Evolutionary conservation across 2,888 invertebrate species (phyloP), one percentile per base, ranked within the genome.

Genomic region (Sturmia bella): DNA sequence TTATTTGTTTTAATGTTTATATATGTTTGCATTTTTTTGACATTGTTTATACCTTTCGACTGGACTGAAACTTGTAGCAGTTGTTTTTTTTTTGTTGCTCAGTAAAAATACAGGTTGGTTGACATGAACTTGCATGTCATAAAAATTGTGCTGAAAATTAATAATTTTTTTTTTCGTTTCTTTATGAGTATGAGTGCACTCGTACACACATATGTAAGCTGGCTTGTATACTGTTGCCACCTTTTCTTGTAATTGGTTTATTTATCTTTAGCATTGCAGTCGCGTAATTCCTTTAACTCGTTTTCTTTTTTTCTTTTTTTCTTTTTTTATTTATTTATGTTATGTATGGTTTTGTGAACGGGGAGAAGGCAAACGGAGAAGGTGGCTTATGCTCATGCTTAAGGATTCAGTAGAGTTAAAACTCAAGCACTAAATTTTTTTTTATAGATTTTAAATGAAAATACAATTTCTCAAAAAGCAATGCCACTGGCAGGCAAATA

Each of bases 361-460:
- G n/a, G n/a, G n/a, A n/a, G n/a, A 66, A 74, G 56, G 12, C 50
- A 39, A 74, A 57, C 24, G n/a, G n/a, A 57, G 21, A 74, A 56
- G 48, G 7, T 32, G 61, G 27, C 4, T 61, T n/a, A 32, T 19
- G 54, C 27, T 21, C 54, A 15, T 21, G 37, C 12, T 48, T 63
- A 27, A 27, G 48, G 15, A 32, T 56, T 39, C n/a, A 3, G 19
- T 15, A 7, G 48, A 50, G 17, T 32, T 50, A 56, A 63, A 48
- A 54, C 50, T 74, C 48, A 39, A 54, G 56, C 54, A 68, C 68
- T 75, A 63, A 64, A 70, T 54, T 69, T 56, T 54, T 69, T 56
- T 39, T 79, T 73, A 75, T 75, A 77, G 81, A 66, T 78, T 79
- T 83, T 80, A 74, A 83, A 81, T 81, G 80, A 81, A 84, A 84